Evolutionary conservation across 2,888 invertebrate genomes (phyloP), one percentile per base, ranked within the genome.

Genomic region (Sclerodermus sp.): DNA sequence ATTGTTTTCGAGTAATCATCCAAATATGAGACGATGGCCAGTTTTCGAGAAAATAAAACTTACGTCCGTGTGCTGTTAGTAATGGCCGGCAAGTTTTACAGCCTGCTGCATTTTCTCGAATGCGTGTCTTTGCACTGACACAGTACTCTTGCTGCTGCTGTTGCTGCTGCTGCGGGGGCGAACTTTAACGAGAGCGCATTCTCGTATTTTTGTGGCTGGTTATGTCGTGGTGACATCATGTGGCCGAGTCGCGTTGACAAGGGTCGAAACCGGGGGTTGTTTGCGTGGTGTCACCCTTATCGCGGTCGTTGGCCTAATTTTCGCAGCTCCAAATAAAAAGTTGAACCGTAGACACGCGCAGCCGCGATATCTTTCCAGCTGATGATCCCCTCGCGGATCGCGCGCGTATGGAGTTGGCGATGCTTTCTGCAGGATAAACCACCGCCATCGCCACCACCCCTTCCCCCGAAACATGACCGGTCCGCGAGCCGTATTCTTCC

Each of bases 271-370:
- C 44, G 42, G 54, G 46, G 55, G 51, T 54, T 52, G 59, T 61
- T 64, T 54, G 59, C 58, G 42, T 52, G 55, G 57, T 57, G 59
- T 62, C 59, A 64, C 61, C 60, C 63, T 65, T 69, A 67, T 66
- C 66, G 57, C 51, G 49, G 55, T 49, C 56, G 56, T 55, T 63
- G 66, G 50, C 63, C 65, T 58, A 64, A 62, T 71, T 71, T 63
- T 61, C 57, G 50, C 57, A 49, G 57, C 47, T 59, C 58, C 47
- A 51, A 65, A 63, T 64, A 54, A 62, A 64, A 57, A 49, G 54
- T 49, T 49, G 17, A 52, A 49, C 48, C 43, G 47, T 50, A 49
- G 40, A 39, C 42, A 47, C 53, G 55, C 18, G 49, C 51, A 51
- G 58, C 55, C 58, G 55, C 61, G 56, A 48, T n/a, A n/a, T n/a